Evolutionary conservation across 2,797 vertebrate species (phyloP).

Genomic region (Clarias platycephalus): DNA sequence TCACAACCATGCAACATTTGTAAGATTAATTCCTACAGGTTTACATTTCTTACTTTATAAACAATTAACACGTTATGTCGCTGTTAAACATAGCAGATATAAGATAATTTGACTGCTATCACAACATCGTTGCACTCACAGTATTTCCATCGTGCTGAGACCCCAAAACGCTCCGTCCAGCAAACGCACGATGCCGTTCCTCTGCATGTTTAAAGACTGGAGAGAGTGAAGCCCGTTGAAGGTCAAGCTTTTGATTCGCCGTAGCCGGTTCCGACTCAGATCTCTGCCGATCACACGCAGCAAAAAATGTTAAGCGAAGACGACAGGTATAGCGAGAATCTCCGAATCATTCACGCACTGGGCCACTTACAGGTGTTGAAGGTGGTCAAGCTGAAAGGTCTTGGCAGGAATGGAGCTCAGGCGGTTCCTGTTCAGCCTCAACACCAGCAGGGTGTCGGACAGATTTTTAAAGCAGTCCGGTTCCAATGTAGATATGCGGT

Average conservation of each 20-base stretch:
- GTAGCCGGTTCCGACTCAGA: slow-evolving; percentile 89
- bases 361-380: slow-evolving; percentile 89
- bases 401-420: slow-evolving; percentile 85
- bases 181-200: slow-evolving; percentile 84
- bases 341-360: no score
- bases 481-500: slow-evolving; percentile 86
- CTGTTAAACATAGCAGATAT: not conserved
- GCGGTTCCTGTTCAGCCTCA: slow-evolving; percentile 90
- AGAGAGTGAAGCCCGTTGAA: slow-evolving; percentile 90
- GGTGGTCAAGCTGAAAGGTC: slow-evolving; percentile 90
- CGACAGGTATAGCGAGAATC: no score
- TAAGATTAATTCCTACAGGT: not conserved
- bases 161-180: slow-evolving; percentile 98
- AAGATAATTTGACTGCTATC: not conserved
- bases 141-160: slow-evolving; percentile 89
- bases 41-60: not conserved
- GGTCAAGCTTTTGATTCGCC: slow-evolving; percentile 86
- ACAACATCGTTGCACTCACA: slow-evolving; percentile 73
- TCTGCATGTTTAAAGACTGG: slow-evolving; percentile 88
- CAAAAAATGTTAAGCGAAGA: not conserved
- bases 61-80: not conserved
- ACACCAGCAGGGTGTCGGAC: slow-evolving; percentile 83
- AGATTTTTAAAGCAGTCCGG: slow-evolving; percentile 87
- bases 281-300: slow-evolving; percentile 75
- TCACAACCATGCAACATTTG: not conserved